Conservation (phyloP, 2,888 invertebrate genomes). For the Torymus tubicola region DNA sequence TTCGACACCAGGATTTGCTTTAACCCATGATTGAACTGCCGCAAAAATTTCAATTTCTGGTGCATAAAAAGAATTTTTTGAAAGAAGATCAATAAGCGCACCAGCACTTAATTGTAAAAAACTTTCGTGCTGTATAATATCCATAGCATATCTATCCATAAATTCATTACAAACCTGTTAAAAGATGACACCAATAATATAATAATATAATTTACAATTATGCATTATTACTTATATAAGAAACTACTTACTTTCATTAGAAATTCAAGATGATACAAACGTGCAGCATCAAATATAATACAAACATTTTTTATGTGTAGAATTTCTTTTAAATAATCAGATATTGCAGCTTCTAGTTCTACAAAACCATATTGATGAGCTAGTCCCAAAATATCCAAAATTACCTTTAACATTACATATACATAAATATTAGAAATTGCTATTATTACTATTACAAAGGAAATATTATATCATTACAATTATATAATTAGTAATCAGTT, state of each 20-base stretch:
- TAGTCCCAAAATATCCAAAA: slow-evolving; percentile 83
- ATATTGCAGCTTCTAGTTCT: slow-evolving; percentile 93
- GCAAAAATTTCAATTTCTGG: slow-evolving; percentile 96
- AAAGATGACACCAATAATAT: background rate
- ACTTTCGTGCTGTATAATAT: slow-evolving; percentile 89
- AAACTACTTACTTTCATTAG: slow-evolving; percentile 75
- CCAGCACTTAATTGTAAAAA: slow-evolving; percentile 90
- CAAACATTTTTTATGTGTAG: slow-evolving; percentile 94
- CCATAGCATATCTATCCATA: slow-evolving; percentile 92
- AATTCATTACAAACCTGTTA: slow-evolving; percentile 89
- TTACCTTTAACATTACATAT: slow-evolving; percentile 65
- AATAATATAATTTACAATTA: slow-evolving; percentile 16
- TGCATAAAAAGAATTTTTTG: slow-evolving; percentile 96
- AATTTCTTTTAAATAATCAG: slow-evolving; percentile 93
- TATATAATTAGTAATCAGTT: background rate
- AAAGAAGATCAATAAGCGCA: slow-evolving; percentile 90
- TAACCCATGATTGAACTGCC: slow-evolving; percentile 92
- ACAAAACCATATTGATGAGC: slow-evolving; percentile 97
- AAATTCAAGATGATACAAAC: slow-evolving; percentile 81
- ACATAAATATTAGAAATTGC: slow-evolving; percentile 62
- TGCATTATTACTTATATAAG: slow-evolving; percentile 2
- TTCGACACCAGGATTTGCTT: slow-evolving; percentile 83
- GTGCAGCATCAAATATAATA: slow-evolving; percentile 94
- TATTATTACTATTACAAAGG: background rate
- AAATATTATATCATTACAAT: background rate